Percentiles rank a stretch among this genome's conserved stretches.
These are phyloP conservation scores for Phaetusa simplex DNA, from an alignment of 2,113 vertebrate genomes.

Conservation along the genomic window DNA sequence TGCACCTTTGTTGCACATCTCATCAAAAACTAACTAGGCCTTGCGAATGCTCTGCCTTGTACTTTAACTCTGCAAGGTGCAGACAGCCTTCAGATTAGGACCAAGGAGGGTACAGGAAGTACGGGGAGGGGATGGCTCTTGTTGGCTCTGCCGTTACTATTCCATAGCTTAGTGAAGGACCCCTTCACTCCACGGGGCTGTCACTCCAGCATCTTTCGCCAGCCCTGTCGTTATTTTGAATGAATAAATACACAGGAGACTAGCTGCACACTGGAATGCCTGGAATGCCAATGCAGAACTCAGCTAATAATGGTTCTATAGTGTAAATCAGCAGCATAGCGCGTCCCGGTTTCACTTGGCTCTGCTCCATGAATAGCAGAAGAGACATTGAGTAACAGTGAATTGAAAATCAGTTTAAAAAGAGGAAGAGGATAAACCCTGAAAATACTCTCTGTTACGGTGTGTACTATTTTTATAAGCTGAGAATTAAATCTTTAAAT, in stretches of 20 bases:
- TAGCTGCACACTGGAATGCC: slow-evolving; percentile 35
- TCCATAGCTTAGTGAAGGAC: background rate
- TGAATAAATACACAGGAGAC: slow-evolving; percentile 48
- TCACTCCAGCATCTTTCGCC: background rate
- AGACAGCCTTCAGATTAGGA: background rate
- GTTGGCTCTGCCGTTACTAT: accelerated
- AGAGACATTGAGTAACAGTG: slow-evolving; percentile 51
- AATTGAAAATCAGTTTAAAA: slow-evolving; percentile 63
- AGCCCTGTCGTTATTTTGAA: slow-evolving; percentile 42
- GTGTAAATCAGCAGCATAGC: slow-evolving; percentile 58
- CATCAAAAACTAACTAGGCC: background rate
- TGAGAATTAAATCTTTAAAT: slow-evolving; percentile 53
- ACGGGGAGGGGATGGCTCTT: accelerated
- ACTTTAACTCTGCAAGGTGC: background rate
- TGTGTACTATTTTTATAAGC: slow-evolving; percentile 59
- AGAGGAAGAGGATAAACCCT: slow-evolving; percentile 61
- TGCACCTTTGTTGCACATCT: background rate
- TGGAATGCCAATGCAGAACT: slow-evolving; percentile 54
- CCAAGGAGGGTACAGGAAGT: background rate
- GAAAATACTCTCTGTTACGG: slow-evolving; percentile 48
- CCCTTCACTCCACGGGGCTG: background rate
- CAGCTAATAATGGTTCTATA: slow-evolving; percentile 61
- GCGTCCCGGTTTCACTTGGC: slow-evolving; percentile 49
- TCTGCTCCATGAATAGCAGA: slow-evolving; percentile 68
- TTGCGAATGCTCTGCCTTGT: background rate